Evolutionary conservation across 2,797 vertebrate genomes (phyloP).

Genomic region (Helicolenus hilgendorfi): DNA sequence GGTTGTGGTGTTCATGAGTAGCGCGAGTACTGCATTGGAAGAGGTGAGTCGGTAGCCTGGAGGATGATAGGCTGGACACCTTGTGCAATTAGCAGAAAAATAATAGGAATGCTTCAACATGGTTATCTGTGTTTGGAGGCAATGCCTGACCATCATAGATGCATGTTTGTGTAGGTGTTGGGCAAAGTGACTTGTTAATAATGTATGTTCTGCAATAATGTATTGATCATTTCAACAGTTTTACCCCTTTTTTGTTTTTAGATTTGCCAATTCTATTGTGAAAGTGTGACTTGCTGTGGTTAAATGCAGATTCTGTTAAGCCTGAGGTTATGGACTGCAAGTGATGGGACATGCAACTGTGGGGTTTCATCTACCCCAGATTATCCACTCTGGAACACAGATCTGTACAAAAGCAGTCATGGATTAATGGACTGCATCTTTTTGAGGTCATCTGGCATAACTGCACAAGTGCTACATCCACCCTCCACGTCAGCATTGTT

Average conservation of each 20-base stretch:
- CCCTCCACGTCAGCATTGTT: constrained; percentile 80
- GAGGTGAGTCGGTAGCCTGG: constrained; percentile 63
- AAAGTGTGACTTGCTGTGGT: constrained; percentile 89
- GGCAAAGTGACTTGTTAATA: constrained; percentile 92
- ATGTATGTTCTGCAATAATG: constrained; percentile 93
- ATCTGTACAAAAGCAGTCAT: constrained; percentile 77
- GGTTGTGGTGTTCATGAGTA: constrained; percentile 80
- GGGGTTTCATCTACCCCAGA: constrained; percentile 62
- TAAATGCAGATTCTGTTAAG: constrained; percentile 85
- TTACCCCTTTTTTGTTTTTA: constrained; percentile 80
- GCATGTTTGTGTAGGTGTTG: constrained; percentile 91
- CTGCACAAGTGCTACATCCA: constrained; percentile 87
- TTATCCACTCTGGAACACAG: constrained; percentile 74
- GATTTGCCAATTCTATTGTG: constrained; percentile 90
- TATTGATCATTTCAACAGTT: constrained; percentile 90
- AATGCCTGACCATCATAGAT: constrained; percentile 88
- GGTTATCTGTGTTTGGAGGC: constrained; percentile 85
- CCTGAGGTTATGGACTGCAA: constrained; percentile 85
- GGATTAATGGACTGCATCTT: constrained; percentile 81
- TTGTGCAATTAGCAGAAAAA: constrained; percentile 88
- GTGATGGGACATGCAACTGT: constrained; percentile 68
- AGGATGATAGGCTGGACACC: constrained; percentile 80
- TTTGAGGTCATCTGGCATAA: constrained; percentile 82
- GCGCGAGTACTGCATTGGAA: constrained; percentile 83
- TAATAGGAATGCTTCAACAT: constrained; percentile 77